Conservation (phyloP, 2,113 vertebrate species). For the Leucosticte australis region DNA sequence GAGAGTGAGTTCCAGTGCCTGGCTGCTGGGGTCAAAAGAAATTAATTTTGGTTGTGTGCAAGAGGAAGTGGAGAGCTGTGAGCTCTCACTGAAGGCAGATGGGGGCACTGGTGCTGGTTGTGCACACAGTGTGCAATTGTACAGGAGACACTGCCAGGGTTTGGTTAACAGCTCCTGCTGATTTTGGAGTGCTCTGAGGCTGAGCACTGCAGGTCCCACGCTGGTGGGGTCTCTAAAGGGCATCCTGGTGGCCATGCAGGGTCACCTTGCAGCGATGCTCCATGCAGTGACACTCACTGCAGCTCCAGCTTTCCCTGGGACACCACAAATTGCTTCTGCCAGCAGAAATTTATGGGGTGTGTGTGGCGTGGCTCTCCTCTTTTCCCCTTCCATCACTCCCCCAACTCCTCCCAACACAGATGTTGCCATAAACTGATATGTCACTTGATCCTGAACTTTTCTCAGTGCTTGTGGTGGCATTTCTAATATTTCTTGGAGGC, state of each 20-base stretch:
- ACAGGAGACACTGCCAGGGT: not conserved
- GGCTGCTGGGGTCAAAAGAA: not conserved
- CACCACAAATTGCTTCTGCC: not conserved
- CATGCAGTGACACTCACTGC: not conserved
- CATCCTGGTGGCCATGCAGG: not conserved
- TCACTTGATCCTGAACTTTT: slow-evolving; percentile 41
- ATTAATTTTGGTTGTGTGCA: not conserved
- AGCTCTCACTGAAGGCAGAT: not conserved
- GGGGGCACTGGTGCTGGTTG: not conserved
- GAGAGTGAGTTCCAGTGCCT: not conserved
- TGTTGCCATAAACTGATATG: not conserved
- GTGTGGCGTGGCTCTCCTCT: not conserved
- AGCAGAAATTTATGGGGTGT: not conserved
- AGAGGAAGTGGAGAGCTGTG: not conserved
- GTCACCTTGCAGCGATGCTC: not conserved
- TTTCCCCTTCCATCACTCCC: not conserved
- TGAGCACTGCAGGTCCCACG: not conserved
- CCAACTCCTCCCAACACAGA: not conserved
- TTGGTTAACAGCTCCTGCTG: not conserved
- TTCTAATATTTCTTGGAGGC: slow-evolving; percentile 45
- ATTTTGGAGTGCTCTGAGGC: not conserved
- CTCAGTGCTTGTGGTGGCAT: slow-evolving; percentile 19
- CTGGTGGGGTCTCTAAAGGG: not conserved
- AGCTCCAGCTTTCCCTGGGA: not conserved
- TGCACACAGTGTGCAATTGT: not conserved